Evolutionary conservation across 2,113 vertebrate genomes (phyloP).

Genomic region (Oreocharis arfaki): DNA sequence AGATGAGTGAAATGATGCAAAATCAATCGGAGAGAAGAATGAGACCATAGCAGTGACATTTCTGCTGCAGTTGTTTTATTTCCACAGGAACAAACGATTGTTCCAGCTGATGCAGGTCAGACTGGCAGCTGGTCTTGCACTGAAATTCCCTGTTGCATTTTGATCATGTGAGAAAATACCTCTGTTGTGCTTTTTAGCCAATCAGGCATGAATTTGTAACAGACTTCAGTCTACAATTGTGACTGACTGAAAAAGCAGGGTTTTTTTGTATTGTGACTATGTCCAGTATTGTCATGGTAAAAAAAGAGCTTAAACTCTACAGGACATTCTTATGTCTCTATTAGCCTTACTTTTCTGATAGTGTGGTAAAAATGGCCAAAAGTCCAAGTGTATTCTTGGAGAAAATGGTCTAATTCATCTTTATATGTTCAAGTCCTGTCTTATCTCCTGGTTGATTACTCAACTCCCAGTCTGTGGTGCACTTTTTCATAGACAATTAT

Average conservation of each 20-base stretch:
- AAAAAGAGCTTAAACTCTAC: neutral
- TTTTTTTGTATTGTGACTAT: neutral
- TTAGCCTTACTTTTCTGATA: neutral
- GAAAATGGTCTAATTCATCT: neutral
- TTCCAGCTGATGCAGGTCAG: neutral
- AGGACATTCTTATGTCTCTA: neutral
- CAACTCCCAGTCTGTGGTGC: neutral
- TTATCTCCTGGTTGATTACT: neutral
- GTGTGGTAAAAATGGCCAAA: neutral
- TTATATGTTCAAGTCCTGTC: neutral
- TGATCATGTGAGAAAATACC: neutral
- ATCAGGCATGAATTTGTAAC: neutral
- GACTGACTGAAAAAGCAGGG: neutral
- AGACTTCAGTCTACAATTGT: neutral
- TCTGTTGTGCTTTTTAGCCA: neutral
- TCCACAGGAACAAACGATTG: neutral
- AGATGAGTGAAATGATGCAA: neutral
- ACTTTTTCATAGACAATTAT: neutral
- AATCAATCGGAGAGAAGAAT: neutral
- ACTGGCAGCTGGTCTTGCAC: neutral
- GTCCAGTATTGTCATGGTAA: neutral
- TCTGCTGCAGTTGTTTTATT: neutral
- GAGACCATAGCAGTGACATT: neutral
- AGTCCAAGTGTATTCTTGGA: neutral
- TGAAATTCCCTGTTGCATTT: neutral